phyloP scores from a whole-genome alignment of 2,797 vertebrate genomes.

The Channa striata region DNA sequence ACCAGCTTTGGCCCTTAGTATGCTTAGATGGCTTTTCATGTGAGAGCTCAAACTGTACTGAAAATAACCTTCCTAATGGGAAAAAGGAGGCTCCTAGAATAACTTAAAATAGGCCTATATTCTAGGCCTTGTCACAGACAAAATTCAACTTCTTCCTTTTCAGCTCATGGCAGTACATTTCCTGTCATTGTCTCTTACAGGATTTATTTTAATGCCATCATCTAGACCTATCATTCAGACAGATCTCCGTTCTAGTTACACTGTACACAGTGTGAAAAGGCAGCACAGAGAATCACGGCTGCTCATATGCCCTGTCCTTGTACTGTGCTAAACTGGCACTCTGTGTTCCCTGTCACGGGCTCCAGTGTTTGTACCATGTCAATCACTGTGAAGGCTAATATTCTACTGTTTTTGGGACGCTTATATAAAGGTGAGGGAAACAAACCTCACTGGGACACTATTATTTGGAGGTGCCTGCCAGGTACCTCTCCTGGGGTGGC shows the following conservation, averaged over 20 bases:
- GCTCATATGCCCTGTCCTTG: constrained; percentile 64
- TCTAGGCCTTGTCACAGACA: constrained; percentile 61
- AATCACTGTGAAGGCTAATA: constrained; percentile 57
- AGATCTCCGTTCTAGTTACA: constrained; percentile 56
- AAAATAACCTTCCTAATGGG: constrained; percentile 73
- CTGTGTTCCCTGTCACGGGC: constrained; percentile 59
- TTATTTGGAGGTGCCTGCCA: constrained; percentile 68
- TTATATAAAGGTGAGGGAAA: constrained; percentile 52
- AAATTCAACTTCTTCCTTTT: constrained; percentile 68
- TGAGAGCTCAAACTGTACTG: constrained; percentile 66
- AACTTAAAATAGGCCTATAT: constrained; percentile 67
- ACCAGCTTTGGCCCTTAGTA: constrained; percentile 72
- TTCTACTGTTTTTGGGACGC: constrained; percentile 37
- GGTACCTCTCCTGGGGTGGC: constrained; percentile 66
- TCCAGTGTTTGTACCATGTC: constrained; percentile 49
- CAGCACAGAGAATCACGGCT: constrained; percentile 50
- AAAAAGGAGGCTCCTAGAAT: constrained; percentile 65
- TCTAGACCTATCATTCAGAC: constrained; percentile 48
- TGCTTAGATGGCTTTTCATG: constrained; percentile 73
- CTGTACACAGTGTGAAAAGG: constrained; percentile 60
- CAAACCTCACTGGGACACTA: constrained; percentile 55
- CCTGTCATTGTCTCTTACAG: constrained; percentile 67
- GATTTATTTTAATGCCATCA: constrained; percentile 37
- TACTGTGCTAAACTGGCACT: constrained; percentile 56
- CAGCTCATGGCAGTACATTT: constrained; percentile 61